A percentile compares a stretch with the other conserved stretches of the same genome.
Evolutionary conservation across 2,888 invertebrate genomes (phyloP).

Genomic region (Pristionchus entomophagus): DNA sequence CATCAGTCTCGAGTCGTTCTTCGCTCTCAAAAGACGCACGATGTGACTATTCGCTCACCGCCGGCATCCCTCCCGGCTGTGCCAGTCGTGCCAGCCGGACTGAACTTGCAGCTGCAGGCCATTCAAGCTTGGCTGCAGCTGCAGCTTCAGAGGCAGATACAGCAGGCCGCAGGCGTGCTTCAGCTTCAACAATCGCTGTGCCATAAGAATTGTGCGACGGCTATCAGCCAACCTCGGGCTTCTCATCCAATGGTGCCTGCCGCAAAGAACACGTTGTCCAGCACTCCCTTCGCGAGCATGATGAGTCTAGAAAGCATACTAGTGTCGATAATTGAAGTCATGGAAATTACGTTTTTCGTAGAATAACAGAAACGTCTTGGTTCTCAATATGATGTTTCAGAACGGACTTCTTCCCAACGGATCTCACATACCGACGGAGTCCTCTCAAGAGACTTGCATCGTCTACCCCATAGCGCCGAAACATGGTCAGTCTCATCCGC

Average conservation of each 20-base stretch:
- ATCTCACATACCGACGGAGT: constrained; percentile 25
- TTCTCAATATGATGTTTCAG: not conserved
- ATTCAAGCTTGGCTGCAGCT: not conserved
- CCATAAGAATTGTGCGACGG: not conserved
- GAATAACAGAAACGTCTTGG: not conserved
- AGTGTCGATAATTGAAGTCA: not conserved
- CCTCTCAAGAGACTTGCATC: not conserved
- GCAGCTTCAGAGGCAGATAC: too few relatives aligned
- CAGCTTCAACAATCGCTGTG: too few relatives aligned
- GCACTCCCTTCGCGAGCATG: not conserved
- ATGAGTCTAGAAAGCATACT: not conserved
- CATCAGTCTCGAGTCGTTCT: constrained; percentile 67
- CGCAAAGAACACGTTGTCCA: not conserved
- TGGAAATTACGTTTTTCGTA: not conserved
- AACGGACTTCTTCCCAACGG: not conserved
- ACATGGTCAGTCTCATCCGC: not conserved
- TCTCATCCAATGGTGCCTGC: not conserved
- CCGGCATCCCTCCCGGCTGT: not conserved
- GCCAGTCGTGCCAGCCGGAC: not conserved
- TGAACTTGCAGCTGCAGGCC: not conserved
- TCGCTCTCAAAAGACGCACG: constrained; percentile 42
- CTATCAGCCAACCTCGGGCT: not conserved
- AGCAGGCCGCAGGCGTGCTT: too few relatives aligned
- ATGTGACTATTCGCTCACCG: not conserved
- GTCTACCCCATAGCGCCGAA: not conserved